phyloP scores from a whole-genome alignment of 2,113 vertebrate species.

The Eurypyga helias region DNA sequence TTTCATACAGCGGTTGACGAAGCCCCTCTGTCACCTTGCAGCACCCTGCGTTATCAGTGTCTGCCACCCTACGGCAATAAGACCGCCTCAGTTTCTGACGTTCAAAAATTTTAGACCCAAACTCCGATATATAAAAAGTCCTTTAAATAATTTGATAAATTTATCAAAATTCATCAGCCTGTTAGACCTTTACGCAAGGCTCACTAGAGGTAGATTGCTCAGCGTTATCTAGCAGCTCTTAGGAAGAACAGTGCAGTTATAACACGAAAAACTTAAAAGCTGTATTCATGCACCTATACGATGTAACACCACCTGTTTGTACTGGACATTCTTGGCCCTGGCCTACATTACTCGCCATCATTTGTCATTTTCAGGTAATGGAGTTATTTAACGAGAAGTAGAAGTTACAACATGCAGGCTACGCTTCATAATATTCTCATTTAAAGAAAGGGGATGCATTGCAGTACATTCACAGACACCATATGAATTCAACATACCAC shows the following conservation, averaged over 20 bases:
- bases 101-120: background rate
- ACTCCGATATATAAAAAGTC: background rate
- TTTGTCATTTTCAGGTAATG: background rate
- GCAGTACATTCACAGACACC: background rate
- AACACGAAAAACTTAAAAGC: background rate
- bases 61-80: fast-evolving
- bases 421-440: background rate
- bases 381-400: background rate
- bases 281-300: fast-evolving
- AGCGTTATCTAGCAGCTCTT: no score
- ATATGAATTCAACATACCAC: background rate
- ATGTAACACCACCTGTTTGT: fast-evolving
- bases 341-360: background rate
- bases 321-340: background rate
- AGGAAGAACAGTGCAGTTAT: background rate
- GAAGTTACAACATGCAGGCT: background rate
- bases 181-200: background rate
- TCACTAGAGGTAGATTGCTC: background rate
- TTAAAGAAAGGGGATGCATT: background rate
- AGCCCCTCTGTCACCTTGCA: background rate
- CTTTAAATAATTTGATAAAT: background rate
- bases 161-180: background rate
- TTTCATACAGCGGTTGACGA: background rate
- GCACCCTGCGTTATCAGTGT: background rate
- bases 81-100: background rate